phyloP scores from a whole-genome alignment of 2,797 vertebrate genomes.

The Leuciscus waleckii region DNA sequence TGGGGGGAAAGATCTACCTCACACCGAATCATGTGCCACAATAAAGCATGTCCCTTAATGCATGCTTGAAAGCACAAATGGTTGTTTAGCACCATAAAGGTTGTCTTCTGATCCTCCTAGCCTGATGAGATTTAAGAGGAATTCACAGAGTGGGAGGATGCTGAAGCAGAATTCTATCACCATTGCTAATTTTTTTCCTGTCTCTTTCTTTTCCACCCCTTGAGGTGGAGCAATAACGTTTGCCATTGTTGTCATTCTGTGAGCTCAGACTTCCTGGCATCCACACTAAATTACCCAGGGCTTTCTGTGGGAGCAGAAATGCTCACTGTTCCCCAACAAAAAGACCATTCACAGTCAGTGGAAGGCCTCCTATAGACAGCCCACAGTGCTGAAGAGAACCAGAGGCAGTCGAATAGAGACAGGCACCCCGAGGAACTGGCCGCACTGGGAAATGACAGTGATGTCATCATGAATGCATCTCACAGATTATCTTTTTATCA shows the following conservation, averaged over 20 bases:
- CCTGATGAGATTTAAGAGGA: conserved; percentile 30
- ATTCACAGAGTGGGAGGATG: conserved; percentile 44
- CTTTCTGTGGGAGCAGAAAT: conserved; percentile 93
- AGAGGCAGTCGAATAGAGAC: conserved; percentile 81
- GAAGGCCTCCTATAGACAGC: conserved; percentile 76
- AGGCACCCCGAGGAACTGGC: conserved; percentile 79
- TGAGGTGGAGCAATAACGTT: conserved; percentile 82
- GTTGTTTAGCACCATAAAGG: conserved; percentile 33
- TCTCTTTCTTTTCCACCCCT: conserved; percentile 60
- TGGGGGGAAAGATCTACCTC: background rate
- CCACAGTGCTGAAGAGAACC: conserved; percentile 72
- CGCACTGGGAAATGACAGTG: conserved; percentile 83
- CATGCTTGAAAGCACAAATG: conserved; percentile 29
- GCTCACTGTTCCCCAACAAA: conserved; percentile 95
- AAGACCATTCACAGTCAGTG: conserved; percentile 81
- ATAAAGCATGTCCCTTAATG: conserved; percentile 35
- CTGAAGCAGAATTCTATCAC: conserved; percentile 46
- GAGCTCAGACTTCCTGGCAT: conserved; percentile 89
- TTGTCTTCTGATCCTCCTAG: conserved; percentile 26
- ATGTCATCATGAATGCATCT: conserved; percentile 85
- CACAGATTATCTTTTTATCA: conserved; percentile 65
- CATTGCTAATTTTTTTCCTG: conserved; percentile 41
- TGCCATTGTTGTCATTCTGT: conserved; percentile 84
- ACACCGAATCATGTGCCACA: conserved; percentile 17
- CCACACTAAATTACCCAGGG: conserved; percentile 88